phyloP scores from a whole-genome alignment of 2,113 vertebrate species.

The Indri indri region DNA sequence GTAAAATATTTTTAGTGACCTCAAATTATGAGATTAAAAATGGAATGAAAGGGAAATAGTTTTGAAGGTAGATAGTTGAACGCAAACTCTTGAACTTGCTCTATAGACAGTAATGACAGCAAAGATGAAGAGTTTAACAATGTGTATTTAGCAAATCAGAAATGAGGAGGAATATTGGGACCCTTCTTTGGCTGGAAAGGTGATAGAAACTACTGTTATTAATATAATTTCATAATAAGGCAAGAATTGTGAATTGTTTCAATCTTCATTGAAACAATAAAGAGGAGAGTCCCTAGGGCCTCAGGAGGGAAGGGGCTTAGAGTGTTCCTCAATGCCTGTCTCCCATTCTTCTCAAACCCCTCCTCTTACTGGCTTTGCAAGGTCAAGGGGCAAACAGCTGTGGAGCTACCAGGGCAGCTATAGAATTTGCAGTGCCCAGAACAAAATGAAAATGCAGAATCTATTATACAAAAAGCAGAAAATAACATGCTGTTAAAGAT shows the following conservation, averaged over 20 bases:
- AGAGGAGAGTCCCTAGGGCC: neutral
- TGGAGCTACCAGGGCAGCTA: neutral
- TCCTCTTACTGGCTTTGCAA: neutral
- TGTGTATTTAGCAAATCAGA: neutral
- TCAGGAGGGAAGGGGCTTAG: neutral
- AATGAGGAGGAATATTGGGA: neutral
- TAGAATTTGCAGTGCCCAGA: neutral
- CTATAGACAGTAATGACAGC: neutral
- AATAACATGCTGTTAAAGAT: neutral
- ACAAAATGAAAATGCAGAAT: neutral
- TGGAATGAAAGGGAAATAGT: conserved; percentile 18
- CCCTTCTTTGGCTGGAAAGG: neutral
- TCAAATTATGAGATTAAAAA: conserved; percentile 56
- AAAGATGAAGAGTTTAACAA: neutral
- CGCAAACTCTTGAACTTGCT: neutral
- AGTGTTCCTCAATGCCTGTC: neutral
- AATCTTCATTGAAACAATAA: neutral
- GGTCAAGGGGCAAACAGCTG: neutral
- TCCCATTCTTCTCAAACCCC: neutral
- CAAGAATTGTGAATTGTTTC: neutral
- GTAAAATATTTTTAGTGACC: conserved; percentile 11
- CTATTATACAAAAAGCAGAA: neutral
- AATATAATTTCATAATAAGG: neutral
- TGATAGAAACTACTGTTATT: neutral
- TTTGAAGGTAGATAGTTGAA: neutral